Percentiles rank a stretch among this genome's conserved stretches.
These are phyloP conservation scores for Berghia stephanieae DNA, from an alignment of 1,140 invertebrate species.

Conservation along the genomic window DNA sequence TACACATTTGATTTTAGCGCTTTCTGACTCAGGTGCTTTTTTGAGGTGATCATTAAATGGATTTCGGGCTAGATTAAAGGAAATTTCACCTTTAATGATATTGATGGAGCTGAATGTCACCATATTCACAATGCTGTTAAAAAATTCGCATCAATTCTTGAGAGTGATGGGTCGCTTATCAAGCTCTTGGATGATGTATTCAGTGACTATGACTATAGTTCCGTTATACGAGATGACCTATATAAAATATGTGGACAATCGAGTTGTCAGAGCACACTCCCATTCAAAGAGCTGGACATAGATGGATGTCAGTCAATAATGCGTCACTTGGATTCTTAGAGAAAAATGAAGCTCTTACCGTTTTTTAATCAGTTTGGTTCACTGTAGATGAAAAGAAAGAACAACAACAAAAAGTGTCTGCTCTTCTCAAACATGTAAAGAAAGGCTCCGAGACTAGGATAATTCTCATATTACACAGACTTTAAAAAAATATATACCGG, in stretches of 20 bases:
- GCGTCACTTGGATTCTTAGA: background rate
- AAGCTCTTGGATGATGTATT: background rate
- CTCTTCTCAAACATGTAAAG: background rate
- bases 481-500: background rate
- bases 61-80: background rate
- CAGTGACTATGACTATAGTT: background rate
- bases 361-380: background rate
- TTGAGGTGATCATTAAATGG: background rate
- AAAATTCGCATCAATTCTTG: slow-evolving; percentile 10
- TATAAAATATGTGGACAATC: background rate
- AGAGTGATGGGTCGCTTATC: background rate
- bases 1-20: no score
- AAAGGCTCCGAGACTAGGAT: background rate
- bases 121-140: slow-evolving; percentile 8
- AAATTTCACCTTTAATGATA: background rate
- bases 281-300: background rate
- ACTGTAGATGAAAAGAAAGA: background rate
- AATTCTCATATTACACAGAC: background rate
- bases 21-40: background rate
- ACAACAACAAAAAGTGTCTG: background rate
- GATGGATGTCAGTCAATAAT: slow-evolving; percentile 9
- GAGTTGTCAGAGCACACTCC: background rate
- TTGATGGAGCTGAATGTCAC: background rate
- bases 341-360: background rate
- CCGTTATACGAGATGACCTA: background rate